These are phyloP conservation scores for Sialis fuliginosa DNA, from an alignment of 2,888 invertebrate species.

Conservation along the genomic window DNA sequence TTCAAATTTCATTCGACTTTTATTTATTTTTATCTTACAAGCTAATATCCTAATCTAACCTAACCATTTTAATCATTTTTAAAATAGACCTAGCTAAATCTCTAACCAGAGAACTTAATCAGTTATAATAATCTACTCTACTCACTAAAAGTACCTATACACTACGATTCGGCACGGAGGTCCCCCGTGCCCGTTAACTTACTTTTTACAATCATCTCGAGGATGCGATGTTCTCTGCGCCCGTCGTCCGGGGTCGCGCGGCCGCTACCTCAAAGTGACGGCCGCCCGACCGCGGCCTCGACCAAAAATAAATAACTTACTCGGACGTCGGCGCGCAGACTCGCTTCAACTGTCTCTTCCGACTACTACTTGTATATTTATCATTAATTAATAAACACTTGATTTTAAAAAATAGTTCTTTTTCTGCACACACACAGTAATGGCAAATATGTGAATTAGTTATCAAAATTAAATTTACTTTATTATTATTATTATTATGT, in stretches of 20 bases:
- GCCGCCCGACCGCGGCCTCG: too few relatives aligned
- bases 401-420: conserved; percentile 1
- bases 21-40: conserved; percentile 2
- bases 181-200: background rate
- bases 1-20: background rate
- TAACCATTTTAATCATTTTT: conserved; percentile 2
- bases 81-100: conserved; percentile 5
- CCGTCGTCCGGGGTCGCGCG: background rate
- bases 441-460: background rate
- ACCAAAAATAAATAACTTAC: too few relatives aligned
- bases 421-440: background rate
- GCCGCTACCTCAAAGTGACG: too few relatives aligned
- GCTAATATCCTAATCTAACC: conserved; percentile 4
- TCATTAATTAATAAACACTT: conserved; percentile 1
- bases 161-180: background rate
- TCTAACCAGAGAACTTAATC: conserved; percentile 3
- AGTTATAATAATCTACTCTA: background rate
- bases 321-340: too few relatives aligned
- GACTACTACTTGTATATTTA: background rate
- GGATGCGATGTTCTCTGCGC: background rate
- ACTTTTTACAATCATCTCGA: background rate
- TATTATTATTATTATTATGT: background rate
- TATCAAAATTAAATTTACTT: conserved; percentile 2
- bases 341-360: background rate
- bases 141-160: background rate